phyloP scores from a whole-genome alignment of 2,797 vertebrate species.

The Trachurus trachurus region DNA sequence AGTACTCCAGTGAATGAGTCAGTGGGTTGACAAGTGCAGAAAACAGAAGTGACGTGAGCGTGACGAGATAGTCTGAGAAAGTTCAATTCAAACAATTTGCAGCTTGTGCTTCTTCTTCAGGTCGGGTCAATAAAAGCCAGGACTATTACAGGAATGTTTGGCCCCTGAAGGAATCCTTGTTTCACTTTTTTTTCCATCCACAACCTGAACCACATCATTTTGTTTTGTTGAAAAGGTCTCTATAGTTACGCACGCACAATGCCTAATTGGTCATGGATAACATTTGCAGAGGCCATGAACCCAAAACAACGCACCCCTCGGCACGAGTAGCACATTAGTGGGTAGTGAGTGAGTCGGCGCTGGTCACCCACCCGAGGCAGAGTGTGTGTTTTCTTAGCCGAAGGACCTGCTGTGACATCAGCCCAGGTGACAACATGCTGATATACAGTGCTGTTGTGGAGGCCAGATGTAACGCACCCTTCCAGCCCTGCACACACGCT shows the following conservation, averaged over 20 bases:
- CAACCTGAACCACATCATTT: slow-evolving; percentile 39
- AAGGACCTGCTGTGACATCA: slow-evolving; percentile 80
- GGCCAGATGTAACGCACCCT: slow-evolving; percentile 65
- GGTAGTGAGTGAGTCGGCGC: slow-evolving; percentile 60
- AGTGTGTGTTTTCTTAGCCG: slow-evolving; percentile 78
- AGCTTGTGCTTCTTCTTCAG: slow-evolving; percentile 27
- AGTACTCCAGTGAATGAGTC: slow-evolving; percentile 32
- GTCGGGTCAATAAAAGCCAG: slow-evolving; percentile 31
- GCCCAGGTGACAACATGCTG: slow-evolving; percentile 81
- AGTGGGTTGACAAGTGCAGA: slow-evolving; percentile 5
- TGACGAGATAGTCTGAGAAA: slow-evolving; percentile 8
- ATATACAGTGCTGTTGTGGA: slow-evolving; percentile 74
- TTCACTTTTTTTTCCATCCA: slow-evolving; percentile 26
- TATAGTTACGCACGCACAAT: slow-evolving; percentile 50
- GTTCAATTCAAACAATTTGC: slow-evolving; percentile 5
- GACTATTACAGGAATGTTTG: slow-evolving; percentile 28
- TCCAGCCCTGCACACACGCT: slow-evolving; percentile 49
- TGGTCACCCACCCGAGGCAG: slow-evolving; percentile 56
- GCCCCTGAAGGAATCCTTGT: slow-evolving; percentile 30
- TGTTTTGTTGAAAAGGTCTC: slow-evolving; percentile 59
- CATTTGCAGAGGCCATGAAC: slow-evolving; percentile 56
- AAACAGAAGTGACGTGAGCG: slow-evolving; percentile 11
- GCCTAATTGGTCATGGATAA: slow-evolving; percentile 60
- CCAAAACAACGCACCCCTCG: slow-evolving; percentile 41
- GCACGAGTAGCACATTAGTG: slow-evolving; percentile 69